Evolutionary conservation across 2,797 vertebrate species (phyloP).

Genomic region (Hozukius guyotensis): DNA sequence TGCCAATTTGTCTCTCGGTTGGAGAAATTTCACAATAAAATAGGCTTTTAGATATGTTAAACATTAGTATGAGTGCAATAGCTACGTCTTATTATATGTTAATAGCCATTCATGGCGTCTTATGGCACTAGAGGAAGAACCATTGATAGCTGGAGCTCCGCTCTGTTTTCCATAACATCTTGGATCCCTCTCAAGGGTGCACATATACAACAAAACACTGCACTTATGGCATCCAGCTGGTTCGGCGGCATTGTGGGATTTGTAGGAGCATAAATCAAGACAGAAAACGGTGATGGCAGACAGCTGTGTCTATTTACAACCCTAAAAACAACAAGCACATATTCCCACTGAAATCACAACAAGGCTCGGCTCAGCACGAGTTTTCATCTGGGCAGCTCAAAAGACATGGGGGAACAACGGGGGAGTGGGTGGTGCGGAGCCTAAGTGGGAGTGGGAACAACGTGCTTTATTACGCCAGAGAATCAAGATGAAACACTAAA

Average conservation of each 20-base stretch:
- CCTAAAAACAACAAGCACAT: constrained; percentile 72
- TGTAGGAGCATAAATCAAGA: constrained; percentile 71
- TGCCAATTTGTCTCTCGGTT: constrained; percentile 18
- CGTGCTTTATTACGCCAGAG: constrained; percentile 69
- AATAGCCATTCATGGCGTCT: background rate
- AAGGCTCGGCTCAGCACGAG: constrained; percentile 30
- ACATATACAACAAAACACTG: constrained; percentile 44
- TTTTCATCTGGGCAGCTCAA: constrained; percentile 57
- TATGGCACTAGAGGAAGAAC: constrained; percentile 15
- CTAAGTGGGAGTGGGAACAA: constrained; percentile 60
- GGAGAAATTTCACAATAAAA: constrained; percentile 16
- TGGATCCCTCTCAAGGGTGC: constrained; percentile 31
- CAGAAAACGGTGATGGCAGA: constrained; percentile 59
- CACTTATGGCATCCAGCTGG: constrained; percentile 74
- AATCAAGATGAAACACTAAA: constrained; percentile 73
- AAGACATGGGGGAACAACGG: constrained; percentile 54
- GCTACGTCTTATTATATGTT: constrained; percentile 3
- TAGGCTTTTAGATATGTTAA: constrained; percentile 24
- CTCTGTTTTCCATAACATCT: constrained; percentile 52
- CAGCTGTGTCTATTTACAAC: constrained; percentile 82
- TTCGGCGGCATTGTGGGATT: constrained; percentile 70
- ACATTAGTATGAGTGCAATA: constrained; percentile 23
- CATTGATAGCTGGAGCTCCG: background rate
- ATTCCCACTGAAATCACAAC: constrained; percentile 61
- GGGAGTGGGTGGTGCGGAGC: constrained; percentile 59